Conservation (phyloP, 1,140 invertebrate genomes). For the Zaprionus vittiger region DNA sequence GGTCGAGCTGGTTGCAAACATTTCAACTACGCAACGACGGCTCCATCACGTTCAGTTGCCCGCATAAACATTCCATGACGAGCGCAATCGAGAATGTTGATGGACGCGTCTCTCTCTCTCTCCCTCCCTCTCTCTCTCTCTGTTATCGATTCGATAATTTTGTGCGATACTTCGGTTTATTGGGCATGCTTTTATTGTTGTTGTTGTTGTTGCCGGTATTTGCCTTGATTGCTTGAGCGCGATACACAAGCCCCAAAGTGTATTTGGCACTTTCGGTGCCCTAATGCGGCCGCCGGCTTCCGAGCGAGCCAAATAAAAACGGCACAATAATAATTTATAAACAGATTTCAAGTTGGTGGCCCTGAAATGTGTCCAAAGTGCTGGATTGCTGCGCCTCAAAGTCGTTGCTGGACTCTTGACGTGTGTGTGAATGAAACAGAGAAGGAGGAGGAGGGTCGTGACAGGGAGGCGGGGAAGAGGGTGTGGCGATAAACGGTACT, state of each 20-base stretch:
- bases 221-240: neutral
- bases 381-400: constrained; percentile 47
- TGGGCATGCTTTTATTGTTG: neutral
- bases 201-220: neutral
- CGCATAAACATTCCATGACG: neutral
- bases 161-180: constrained; percentile 7
- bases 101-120: neutral
- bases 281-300: constrained; percentile 60
- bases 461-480: neutral
- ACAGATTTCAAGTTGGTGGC: constrained; percentile 59
- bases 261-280: constrained; percentile 28
- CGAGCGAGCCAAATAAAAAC: constrained; percentile 25
- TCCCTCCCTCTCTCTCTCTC: neutral
- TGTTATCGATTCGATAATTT: constrained; percentile 11
- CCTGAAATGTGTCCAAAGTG: constrained; percentile 61
- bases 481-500: constrained; percentile 39
- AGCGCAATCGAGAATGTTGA: constrained; percentile 2
- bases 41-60: neutral
- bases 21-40: neutral
- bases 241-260: neutral
- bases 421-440: neutral
- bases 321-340: constrained; percentile 31
- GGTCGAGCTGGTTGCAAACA: neutral
- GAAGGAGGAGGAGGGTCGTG: neutral
- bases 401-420: constrained; percentile 66